Evolutionary conservation across 2,888 invertebrate species (phyloP), one percentile per base, ranked within the genome.

Genomic region (Ectropis crepuscularia): DNA sequence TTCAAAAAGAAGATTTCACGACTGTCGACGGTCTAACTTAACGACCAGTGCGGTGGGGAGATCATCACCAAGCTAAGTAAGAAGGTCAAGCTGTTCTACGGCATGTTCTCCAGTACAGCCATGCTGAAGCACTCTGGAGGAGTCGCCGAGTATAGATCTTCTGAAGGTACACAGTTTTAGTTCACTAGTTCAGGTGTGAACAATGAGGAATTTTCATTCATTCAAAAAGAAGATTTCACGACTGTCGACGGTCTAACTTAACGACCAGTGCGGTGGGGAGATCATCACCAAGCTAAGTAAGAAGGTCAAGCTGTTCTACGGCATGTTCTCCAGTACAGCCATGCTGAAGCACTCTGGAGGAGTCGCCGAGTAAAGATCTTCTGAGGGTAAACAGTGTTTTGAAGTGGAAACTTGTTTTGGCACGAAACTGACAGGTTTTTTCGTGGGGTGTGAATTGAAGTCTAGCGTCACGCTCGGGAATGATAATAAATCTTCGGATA

Each of bases 21-120:
- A n/a, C n/a, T n/a, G n/a, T n/a, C n/a, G n/a, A n/a, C n/a, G n/a
- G n/a, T n/a, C n/a, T n/a, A n/a, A n/a, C n/a, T n/a, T n/a, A n/a
- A n/a, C n/a, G 98, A 98, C 82, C 96, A 98, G 88, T 97, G 97
- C 71, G 97, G 96, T 0, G 98, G 98, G 0, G 98, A 98, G 36
- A 90, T 97, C 46, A 83, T 90, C 64, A 87, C 86, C 61, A 95
- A 95, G 70, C 94, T 95, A 42, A 98, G 97, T 0, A 95, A 94
- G 81, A 96, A 96, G 83, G 95, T 94, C 72, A 98, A 98, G 88
- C 90, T 97, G 66, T 98, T 98, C 87, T 98, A 98, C 83, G 98
- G 98, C 12, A 98, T 98, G 98, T 96, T 97, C 16, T 97, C 97
- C 0, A 95, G 94, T 5, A 97, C 97, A 0, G 98, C 98, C 9